Evolutionary conservation across 2,888 invertebrate genomes (phyloP).

Genomic region (Sarcophaga variegata): DNA sequence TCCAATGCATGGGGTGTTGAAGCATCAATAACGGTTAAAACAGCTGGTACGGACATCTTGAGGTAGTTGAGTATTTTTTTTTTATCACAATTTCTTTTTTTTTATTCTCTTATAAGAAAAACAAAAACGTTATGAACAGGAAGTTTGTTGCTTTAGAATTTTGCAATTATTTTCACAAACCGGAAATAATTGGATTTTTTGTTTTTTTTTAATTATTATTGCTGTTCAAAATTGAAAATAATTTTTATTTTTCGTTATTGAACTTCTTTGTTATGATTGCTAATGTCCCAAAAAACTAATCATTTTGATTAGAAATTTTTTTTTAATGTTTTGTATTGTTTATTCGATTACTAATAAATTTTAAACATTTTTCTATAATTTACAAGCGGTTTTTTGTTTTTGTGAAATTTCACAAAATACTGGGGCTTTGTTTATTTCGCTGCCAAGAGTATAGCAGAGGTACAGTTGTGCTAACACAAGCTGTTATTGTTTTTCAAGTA

Average conservation of each 20-base stretch:
- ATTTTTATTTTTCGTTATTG: background rate
- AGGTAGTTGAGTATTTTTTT: background rate
- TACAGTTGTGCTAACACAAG: constrained; percentile 46
- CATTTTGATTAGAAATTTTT: constrained; percentile 49
- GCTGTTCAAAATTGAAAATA: background rate
- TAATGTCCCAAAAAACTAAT: constrained; percentile 41
- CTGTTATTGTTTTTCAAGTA: background rate
- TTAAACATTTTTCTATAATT: constrained; percentile 18
- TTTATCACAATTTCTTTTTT: constrained; percentile 3
- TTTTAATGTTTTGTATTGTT: background rate
- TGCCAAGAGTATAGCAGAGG: background rate
- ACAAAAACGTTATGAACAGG: constrained; percentile 3
- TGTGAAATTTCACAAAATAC: background rate
- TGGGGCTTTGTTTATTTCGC: constrained; percentile 9
- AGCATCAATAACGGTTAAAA: constrained; percentile 75
- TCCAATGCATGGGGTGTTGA: constrained; percentile 68
- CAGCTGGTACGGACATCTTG: constrained; percentile 78
- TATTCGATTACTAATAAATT: constrained; percentile 8
- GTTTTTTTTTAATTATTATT: constrained; percentile 10
- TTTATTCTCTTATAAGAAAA: too few relatives aligned
- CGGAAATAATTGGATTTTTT: constrained; percentile 40
- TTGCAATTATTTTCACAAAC: background rate
- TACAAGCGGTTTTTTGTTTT: constrained; percentile 21
- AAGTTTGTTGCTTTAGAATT: constrained; percentile 12
- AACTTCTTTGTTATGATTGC: background rate